Evolutionary conservation across 2,888 invertebrate species (phyloP).

Genomic region (Macrostomum cliftonense): DNA sequence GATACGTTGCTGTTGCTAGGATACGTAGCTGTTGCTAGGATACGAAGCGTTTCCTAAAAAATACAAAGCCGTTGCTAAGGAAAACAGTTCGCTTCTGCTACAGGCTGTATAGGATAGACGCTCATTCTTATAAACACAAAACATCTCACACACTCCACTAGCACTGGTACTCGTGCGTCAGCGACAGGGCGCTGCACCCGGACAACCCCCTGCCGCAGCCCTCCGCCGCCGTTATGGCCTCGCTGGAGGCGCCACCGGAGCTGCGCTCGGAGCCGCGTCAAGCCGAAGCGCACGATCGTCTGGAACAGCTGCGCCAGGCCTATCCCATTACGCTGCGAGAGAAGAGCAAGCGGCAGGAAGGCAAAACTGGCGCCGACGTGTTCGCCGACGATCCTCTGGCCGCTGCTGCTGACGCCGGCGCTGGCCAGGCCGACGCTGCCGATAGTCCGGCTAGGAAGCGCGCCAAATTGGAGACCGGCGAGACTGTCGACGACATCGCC

Average conservation of each 20-base stretch:
- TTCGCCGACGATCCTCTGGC: constrained; percentile 27
- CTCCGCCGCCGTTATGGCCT: constrained; percentile 28
- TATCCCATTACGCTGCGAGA: constrained; percentile 24
- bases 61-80: too few relatives aligned
- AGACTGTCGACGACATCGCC: constrained; percentile 4
- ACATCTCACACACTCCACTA: too few relatives aligned
- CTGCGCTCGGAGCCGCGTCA: constrained; percentile 11
- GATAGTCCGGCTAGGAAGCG: background rate
- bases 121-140: too few relatives aligned
- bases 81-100: too few relatives aligned
- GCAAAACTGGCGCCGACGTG: constrained; percentile 24
- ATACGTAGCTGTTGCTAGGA: too few relatives aligned
- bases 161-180: constrained; percentile 14
- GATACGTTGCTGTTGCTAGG: too few relatives aligned
- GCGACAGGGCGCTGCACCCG: constrained; percentile 45
- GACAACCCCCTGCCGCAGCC: constrained; percentile 44
- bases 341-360: constrained; percentile 21
- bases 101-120: too few relatives aligned
- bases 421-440: background rate
- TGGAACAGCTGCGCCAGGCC: constrained; percentile 23
- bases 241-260: constrained; percentile 26
- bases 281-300: constrained; percentile 17
- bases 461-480: background rate
- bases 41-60: too few relatives aligned
- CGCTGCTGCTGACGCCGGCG: constrained; percentile 17